phyloP scores from a whole-genome alignment of 2,888 invertebrate genomes.

The Blastobasis lacticolella region DNA sequence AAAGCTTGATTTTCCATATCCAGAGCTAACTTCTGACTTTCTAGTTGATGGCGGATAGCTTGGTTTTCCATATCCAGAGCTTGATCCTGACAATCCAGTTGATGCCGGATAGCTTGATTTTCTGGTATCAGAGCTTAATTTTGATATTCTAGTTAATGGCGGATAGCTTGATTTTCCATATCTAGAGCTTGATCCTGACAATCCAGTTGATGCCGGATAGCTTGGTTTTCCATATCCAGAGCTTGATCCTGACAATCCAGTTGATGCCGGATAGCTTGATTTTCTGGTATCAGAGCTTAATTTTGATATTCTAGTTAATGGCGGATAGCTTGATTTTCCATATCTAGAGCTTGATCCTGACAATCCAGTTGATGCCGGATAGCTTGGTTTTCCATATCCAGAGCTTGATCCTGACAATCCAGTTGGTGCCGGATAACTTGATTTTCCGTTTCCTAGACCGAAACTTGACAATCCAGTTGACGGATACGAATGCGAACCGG shows the following conservation, averaged over 20 bases:
- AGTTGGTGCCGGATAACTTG: neutral
- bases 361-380: conserved; percentile 3
- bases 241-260: conserved; percentile 8
- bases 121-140: neutral
- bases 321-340: too few species aligned
- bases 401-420: too few species aligned
- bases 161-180: conserved; percentile 2
- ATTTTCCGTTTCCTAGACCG: conserved; percentile 3
- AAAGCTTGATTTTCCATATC: too few species aligned
- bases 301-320: too few species aligned
- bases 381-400: neutral
- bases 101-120: conserved; percentile 1
- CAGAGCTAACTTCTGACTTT: too few species aligned
- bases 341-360: too few species aligned
- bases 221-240: conserved; percentile 1
- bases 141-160: conserved; percentile 1
- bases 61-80: too few species aligned
- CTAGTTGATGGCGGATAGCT: too few species aligned
- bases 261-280: conserved; percentile 14
- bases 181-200: conserved; percentile 16
- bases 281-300: too few species aligned
- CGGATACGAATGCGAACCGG: neutral
- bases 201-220: conserved; percentile 13
- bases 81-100: conserved; percentile 12
- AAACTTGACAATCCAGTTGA: conserved; percentile 9